A percentile compares a stretch with the other conserved stretches of the same genome.
These are phyloP conservation scores for Philhelius pedissequus DNA, from an alignment of 2,888 invertebrate species.

Conservation along the genomic window DNA sequence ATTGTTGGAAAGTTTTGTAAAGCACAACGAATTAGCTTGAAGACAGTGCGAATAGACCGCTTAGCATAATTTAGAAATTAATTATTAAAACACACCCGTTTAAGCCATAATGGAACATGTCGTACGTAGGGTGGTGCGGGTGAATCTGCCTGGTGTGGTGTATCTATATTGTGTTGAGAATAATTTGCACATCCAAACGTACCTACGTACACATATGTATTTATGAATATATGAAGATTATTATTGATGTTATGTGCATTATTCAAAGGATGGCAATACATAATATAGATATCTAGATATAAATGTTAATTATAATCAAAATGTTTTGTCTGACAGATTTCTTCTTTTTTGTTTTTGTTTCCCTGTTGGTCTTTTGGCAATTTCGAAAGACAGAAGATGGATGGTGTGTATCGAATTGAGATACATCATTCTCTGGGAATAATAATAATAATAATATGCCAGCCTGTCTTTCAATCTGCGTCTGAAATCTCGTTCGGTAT, in stretches of 20 bases:
- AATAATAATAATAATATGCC: conserved; percentile 4
- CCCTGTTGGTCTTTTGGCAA: background rate
- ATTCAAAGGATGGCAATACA: background rate
- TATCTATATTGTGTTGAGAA: background rate
- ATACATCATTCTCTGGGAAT: conserved; percentile 10
- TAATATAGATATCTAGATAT: background rate
- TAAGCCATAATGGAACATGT: background rate
- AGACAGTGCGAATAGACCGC: conserved; percentile 41
- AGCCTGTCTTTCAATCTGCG: conserved; percentile 12
- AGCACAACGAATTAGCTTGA: conserved; percentile 39
- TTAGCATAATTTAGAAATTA: conserved; percentile 58
- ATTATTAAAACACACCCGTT: conserved; percentile 56
- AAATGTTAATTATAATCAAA: background rate
- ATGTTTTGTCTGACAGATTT: conserved; percentile 12
- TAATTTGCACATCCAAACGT: too few relatives aligned
- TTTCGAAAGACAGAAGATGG: conserved; percentile 5
- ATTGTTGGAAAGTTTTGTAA: conserved; percentile 55
- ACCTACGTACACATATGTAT: too few relatives aligned
- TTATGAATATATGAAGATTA: conserved; percentile 2
- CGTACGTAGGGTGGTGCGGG: background rate
- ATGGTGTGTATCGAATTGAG: conserved; percentile 6
- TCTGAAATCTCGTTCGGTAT: background rate
- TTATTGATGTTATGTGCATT: conserved; percentile 12
- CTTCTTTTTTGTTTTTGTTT: background rate
- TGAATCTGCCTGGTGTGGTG: too few relatives aligned